A percentile compares a stretch with the other conserved stretches of the same genome.
Evolutionary conservation across 2,797 vertebrate genomes (phyloP).

Genomic region (Macroramphosus scolopax): DNA sequence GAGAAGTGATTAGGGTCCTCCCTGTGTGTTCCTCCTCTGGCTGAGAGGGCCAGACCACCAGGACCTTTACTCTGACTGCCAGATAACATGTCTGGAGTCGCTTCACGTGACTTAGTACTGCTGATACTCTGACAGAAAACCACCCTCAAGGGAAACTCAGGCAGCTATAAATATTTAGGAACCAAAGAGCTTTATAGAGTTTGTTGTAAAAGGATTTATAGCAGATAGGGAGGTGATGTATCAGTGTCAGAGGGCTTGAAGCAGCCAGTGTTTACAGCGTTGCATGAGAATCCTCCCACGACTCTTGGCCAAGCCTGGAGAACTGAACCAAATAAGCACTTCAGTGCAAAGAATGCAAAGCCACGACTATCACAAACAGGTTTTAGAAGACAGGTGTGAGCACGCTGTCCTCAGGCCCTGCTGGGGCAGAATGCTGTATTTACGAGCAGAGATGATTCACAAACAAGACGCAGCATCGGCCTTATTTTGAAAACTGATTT

Average conservation of each 20-base stretch:
- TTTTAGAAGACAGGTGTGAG: slow-evolving; percentile 77
- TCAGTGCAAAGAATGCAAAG: slow-evolving; percentile 69
- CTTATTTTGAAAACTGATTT: slow-evolving; percentile 55
- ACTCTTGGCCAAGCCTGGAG: slow-evolving; percentile 54
- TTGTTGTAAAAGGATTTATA: slow-evolving; percentile 84
- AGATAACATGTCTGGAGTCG: slow-evolving; percentile 76
- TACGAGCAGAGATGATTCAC: slow-evolving; percentile 50
- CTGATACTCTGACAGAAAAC: slow-evolving; percentile 76
- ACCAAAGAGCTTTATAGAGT: slow-evolving; percentile 82
- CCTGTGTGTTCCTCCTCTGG: slow-evolving; percentile 59
- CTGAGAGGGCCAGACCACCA: slow-evolving; percentile 67
- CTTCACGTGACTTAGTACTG: slow-evolving; percentile 75
- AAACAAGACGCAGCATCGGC: slow-evolving; percentile 58
- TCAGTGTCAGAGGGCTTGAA: slow-evolving; percentile 64
- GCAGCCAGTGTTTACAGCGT: slow-evolving; percentile 67
- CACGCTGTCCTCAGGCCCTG: slow-evolving; percentile 37
- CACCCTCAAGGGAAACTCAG: slow-evolving; percentile 77
- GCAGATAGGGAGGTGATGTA: slow-evolving; percentile 67
- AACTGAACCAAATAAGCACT: slow-evolving; percentile 77
- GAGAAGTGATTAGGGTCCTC: slow-evolving; percentile 45
- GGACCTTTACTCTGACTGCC: slow-evolving; percentile 59
- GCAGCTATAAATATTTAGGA: slow-evolving; percentile 84
- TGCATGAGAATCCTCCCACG: slow-evolving; percentile 61
- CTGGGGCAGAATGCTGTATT: slow-evolving; percentile 31
- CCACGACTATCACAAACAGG: slow-evolving; percentile 60